Evolutionary conservation across 2,797 vertebrate genomes (phyloP).

Genomic region (Rhinophrynus dorsalis): DNA sequence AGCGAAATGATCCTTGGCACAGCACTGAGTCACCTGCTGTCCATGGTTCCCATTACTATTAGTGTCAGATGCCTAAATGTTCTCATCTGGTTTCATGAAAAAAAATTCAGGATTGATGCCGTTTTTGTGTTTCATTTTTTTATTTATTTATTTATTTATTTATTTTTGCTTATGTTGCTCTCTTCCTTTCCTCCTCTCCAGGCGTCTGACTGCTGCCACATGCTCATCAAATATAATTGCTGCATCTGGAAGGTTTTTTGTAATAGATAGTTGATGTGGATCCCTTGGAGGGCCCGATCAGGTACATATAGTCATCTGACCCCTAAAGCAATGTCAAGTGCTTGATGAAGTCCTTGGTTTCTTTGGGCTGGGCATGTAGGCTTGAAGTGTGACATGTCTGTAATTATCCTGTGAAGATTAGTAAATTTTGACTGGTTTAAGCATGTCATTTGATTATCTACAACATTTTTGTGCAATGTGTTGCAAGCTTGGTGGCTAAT

Average conservation of each 20-base stretch:
- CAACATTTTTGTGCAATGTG: background rate
- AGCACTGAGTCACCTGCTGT: constrained; percentile 13
- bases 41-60: background rate
- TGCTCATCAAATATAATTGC: constrained; percentile 74
- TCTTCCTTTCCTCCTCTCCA: constrained; percentile 56
- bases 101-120: constrained; percentile 48
- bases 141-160: constrained; percentile 19
- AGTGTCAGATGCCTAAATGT: constrained; percentile 16
- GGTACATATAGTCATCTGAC: constrained; percentile 60
- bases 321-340: constrained; percentile 69
- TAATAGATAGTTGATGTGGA: constrained; percentile 55
- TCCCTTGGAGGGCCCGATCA: constrained; percentile 59
- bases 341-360: constrained; percentile 54
- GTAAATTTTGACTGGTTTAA: background rate
- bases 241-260: constrained; percentile 63
- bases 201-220: constrained; percentile 66
- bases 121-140: constrained; percentile 12
- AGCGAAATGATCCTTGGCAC: constrained; percentile 29
- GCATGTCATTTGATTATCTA: background rate
- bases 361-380: constrained; percentile 63
- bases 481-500: background rate
- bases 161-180: constrained; percentile 57
- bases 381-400: constrained; percentile 61
- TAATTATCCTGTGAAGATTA: background rate
- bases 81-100: constrained; percentile 50